These are phyloP conservation scores for Hippocampus barbouri DNA, from an alignment of 2,113 vertebrate genomes.

Conservation along the genomic window DNA sequence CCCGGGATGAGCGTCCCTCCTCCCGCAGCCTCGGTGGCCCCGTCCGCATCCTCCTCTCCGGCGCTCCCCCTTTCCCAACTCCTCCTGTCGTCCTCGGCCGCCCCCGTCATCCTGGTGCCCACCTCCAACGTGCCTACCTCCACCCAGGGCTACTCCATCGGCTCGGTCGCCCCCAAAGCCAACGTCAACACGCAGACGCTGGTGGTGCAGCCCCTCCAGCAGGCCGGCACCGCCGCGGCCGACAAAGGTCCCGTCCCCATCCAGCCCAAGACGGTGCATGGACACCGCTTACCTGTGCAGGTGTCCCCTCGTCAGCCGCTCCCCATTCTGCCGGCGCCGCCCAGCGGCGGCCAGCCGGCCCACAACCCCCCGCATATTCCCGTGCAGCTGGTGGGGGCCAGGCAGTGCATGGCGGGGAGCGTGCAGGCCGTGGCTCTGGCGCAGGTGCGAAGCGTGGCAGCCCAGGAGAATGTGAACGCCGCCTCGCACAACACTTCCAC, in stretches of 20 bases:
- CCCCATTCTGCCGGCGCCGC: slow-evolving; percentile 75
- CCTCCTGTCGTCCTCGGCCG: slow-evolving; percentile 82
- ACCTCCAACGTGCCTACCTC: slow-evolving; percentile 71
- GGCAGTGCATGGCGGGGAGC: slow-evolving; percentile 82
- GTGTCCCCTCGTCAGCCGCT: slow-evolving; percentile 70
- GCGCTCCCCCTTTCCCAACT: slow-evolving; percentile 81
- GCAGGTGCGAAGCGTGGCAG: slow-evolving; percentile 67
- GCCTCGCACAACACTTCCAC: slow-evolving; percentile 32
- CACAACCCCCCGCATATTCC: slow-evolving; percentile 83
- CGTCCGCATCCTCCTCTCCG: slow-evolving; percentile 70
- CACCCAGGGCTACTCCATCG: slow-evolving; percentile 76
- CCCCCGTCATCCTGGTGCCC: slow-evolving; percentile 72
- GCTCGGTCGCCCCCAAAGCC: slow-evolving; percentile 78
- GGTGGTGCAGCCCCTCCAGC: slow-evolving; percentile 91
- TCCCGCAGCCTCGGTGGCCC: slow-evolving; percentile 46
- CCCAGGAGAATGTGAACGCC: slow-evolving; percentile 54
- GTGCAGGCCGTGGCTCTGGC: slow-evolving; percentile 84
- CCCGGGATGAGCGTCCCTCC: slow-evolving; percentile 49
- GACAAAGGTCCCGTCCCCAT: slow-evolving; percentile 84
- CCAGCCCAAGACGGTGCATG: slow-evolving; percentile 81
- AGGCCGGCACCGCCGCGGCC: slow-evolving; percentile 55
- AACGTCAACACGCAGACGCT: slow-evolving; percentile 84
- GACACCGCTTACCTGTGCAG: slow-evolving; percentile 70
- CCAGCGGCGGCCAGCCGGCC: slow-evolving; percentile 66
- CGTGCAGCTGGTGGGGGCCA: slow-evolving; percentile 90